These are phyloP conservation scores for Xanthorhoe designata DNA, from an alignment of 2,888 invertebrate genomes.

Conservation along the genomic window DNA sequence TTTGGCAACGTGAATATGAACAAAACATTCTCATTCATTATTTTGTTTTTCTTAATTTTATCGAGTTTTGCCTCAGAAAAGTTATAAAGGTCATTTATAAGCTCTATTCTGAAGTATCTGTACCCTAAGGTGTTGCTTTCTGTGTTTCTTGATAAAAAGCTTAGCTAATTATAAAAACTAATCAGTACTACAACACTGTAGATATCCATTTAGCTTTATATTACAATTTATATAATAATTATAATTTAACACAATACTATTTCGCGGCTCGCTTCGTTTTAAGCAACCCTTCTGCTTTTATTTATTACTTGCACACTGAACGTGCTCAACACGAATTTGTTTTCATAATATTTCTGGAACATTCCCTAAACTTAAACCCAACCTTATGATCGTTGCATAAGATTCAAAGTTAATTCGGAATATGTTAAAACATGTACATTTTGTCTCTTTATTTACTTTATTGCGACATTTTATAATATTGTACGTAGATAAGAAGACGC, in stretches of 20 bases:
- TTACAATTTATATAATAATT: too few species aligned
- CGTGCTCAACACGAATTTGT: slow-evolving; percentile 84
- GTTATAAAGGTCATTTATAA: too few species aligned
- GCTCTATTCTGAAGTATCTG: too few species aligned
- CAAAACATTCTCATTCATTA: not conserved
- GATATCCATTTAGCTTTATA: slow-evolving; percentile 38
- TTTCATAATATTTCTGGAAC: slow-evolving; percentile 83
- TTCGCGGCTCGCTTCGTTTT: slow-evolving; percentile 66
- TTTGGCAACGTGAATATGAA: not conserved
- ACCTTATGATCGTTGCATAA: slow-evolving; percentile 53
- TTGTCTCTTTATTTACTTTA: slow-evolving; percentile 82
- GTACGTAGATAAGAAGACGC: slow-evolving; percentile 78
- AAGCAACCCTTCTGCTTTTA: slow-evolving; percentile 67
- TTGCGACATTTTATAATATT: slow-evolving; percentile 84
- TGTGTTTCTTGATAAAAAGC: not conserved
- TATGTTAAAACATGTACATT: slow-evolving; percentile 62
- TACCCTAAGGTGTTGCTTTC: not conserved
- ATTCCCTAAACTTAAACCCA: slow-evolving; percentile 60
- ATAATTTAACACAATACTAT: slow-evolving; percentile 75
- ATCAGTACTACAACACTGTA: slow-evolving; percentile 6
- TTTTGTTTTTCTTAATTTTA: not conserved
- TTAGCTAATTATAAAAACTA: not conserved
- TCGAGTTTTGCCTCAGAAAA: not conserved
- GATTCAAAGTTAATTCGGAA: slow-evolving; percentile 50
- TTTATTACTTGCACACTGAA: slow-evolving; percentile 82